Percentiles rank a stretch among this genome's conserved stretches.
These are phyloP conservation scores for Hyphantria cunea DNA, from an alignment of 1,140 invertebrate species.

Conservation along the genomic window DNA sequence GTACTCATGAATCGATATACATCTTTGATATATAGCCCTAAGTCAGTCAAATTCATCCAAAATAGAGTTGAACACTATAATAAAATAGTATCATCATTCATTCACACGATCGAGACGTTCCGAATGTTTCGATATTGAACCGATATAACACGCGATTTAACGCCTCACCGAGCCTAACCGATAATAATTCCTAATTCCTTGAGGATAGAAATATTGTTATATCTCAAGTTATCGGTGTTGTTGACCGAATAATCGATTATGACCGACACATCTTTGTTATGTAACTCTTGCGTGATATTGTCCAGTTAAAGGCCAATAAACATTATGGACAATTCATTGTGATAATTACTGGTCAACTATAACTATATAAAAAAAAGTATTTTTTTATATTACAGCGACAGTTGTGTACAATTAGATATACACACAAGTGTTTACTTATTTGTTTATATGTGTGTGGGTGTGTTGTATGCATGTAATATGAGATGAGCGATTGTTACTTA, in stretches of 20 bases:
- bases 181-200: conserved; percentile 15
- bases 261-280: conserved; percentile 6
- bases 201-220: conserved; percentile 12
- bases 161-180: conserved; percentile 1
- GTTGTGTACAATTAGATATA: too few species aligned
- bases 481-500: too few species aligned
- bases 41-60: conserved; percentile 5
- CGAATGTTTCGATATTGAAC: conserved; percentile 23
- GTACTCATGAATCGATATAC: background rate
- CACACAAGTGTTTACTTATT: too few species aligned
- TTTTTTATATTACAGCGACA: too few species aligned
- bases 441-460: too few species aligned
- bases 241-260: conserved; percentile 18
- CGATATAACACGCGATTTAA: conserved; percentile 8
- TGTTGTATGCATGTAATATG: too few species aligned
- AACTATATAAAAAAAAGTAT: too few species aligned
- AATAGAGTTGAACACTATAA: background rate
- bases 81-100: conserved; percentile 8
- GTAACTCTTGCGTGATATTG: conserved; percentile 17
- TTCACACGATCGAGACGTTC: conserved; percentile 19
- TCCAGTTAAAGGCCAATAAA: background rate
- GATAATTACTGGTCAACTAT: too few species aligned
- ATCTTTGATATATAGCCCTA: background rate
- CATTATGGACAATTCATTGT: background rate
- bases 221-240: background rate